Conservation (phyloP, 2,797 vertebrate genomes). For the Xenentodon cancila region DNA sequence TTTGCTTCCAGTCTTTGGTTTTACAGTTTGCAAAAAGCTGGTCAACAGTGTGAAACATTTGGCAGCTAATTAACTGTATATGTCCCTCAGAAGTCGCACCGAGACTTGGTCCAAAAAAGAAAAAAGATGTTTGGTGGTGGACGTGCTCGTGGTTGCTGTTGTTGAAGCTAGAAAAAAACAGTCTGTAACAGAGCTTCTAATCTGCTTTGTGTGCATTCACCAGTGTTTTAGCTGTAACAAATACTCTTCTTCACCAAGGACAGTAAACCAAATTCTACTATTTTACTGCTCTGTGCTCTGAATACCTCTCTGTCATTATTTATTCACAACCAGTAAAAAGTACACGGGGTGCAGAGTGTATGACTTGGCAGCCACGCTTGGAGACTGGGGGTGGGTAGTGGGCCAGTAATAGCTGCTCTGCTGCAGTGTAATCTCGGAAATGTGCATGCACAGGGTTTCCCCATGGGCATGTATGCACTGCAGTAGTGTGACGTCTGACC, state of each 20-base stretch:
- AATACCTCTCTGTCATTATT: constrained; percentile 17
- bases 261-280: neutral
- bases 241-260: constrained; percentile 5
- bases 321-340: constrained; percentile 42
- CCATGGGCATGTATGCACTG: constrained; percentile 30
- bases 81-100: neutral
- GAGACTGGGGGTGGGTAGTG: constrained; percentile 29
- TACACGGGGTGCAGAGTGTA: constrained; percentile 39
- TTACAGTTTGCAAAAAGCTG: neutral
- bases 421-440: constrained; percentile 60
- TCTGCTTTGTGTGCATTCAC: too few relatives aligned
- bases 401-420: constrained; percentile 47
- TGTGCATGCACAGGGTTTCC: constrained; percentile 52
- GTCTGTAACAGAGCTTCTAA: too few relatives aligned
- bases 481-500: constrained; percentile 37
- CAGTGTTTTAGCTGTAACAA: neutral
- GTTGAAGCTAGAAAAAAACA: too few relatives aligned
- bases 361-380: constrained; percentile 33
- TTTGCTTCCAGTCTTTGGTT: too few relatives aligned
- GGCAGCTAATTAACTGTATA: neutral
- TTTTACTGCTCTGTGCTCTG: constrained; percentile 13
- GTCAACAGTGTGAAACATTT: neutral
- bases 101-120: too few relatives aligned
- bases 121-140: too few relatives aligned
- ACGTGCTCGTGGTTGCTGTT: too few relatives aligned